Percentiles rank a stretch among this genome's conserved stretches.
These are phyloP conservation scores for Clarias laeviceps DNA, from an alignment of 2,797 vertebrate species.

Conservation along the genomic window DNA sequence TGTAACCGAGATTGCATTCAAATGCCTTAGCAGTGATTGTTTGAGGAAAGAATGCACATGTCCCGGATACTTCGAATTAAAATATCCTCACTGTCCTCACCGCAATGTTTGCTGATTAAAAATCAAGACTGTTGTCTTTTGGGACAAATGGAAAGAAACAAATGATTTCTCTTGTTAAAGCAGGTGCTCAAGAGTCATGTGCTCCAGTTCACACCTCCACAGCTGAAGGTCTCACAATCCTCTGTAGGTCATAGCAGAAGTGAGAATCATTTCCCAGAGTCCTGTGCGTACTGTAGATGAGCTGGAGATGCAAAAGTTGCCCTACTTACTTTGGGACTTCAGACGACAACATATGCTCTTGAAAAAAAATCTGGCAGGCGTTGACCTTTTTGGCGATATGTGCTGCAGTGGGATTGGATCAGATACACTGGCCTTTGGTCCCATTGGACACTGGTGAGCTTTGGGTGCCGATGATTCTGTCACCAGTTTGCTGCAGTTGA, in stretches of 20 bases:
- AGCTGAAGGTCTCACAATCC: not conserved
- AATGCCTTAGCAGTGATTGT: not conserved
- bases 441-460: too few species aligned
- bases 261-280: slow-evolving; percentile 24
- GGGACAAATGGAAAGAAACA: not conserved
- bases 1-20: not conserved
- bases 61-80: not conserved
- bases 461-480: too few species aligned
- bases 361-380: too few species aligned
- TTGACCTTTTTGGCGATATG: too few species aligned
- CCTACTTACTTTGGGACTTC: not conserved
- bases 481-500: too few species aligned
- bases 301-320: slow-evolving; percentile 4
- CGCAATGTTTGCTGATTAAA: not conserved
- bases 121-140: not conserved
- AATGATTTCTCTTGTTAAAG: not conserved
- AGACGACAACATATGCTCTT: slow-evolving; percentile 29
- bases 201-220: not conserved
- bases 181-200: not conserved
- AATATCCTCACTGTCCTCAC: not conserved
- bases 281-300: not conserved
- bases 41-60: not conserved
- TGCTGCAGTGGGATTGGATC: too few species aligned
- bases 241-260: slow-evolving; percentile 10
- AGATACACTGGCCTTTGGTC: too few species aligned